Conservation (phyloP, 2,113 vertebrate genomes). For the Oophaga pumilio region DNA sequence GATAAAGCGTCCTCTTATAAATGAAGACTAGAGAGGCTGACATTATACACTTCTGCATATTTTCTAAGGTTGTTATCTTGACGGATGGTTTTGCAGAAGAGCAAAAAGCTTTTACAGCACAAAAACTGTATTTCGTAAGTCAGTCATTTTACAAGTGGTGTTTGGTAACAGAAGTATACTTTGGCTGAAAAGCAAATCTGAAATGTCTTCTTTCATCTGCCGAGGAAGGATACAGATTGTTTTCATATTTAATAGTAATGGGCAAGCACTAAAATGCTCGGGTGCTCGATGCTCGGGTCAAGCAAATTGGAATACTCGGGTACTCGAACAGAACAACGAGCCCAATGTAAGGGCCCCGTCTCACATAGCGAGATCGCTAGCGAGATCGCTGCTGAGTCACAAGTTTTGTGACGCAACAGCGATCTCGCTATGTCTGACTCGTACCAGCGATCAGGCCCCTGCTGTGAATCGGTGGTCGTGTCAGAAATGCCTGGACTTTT, state of each 20-base stretch:
- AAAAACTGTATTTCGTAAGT: slow-evolving; percentile 49
- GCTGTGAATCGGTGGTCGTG: too few species aligned
- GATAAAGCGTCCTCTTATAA: slow-evolving; percentile 43
- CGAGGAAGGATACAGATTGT: not conserved
- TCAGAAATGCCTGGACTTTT: too few species aligned
- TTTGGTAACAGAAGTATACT: slow-evolving; percentile 28
- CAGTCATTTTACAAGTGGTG: slow-evolving; percentile 17
- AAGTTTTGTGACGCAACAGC: too few species aligned
- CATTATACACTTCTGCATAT: slow-evolving; percentile 22
- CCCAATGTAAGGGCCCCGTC: too few species aligned
- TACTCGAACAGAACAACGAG: too few species aligned
- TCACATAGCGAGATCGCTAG: too few species aligned
- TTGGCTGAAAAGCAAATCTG: slow-evolving; percentile 21
- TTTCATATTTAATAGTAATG: not conserved
- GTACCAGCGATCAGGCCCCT: too few species aligned
- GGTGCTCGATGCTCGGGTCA: too few species aligned
- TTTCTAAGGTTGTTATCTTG: slow-evolving; percentile 43
- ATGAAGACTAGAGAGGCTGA: slow-evolving; percentile 39
- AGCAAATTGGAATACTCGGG: too few species aligned
- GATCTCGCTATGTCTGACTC: too few species aligned
- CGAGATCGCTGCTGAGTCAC: too few species aligned
- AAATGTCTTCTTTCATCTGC: not conserved
- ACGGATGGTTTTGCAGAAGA: slow-evolving; percentile 40
- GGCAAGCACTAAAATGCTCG: too few species aligned
- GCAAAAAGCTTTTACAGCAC: slow-evolving; percentile 46